A percentile compares a stretch with the other conserved stretches of the same genome.
Conservation (phyloP, 2,888 invertebrate species). For the Lamellibrachia satsuma region DNA sequence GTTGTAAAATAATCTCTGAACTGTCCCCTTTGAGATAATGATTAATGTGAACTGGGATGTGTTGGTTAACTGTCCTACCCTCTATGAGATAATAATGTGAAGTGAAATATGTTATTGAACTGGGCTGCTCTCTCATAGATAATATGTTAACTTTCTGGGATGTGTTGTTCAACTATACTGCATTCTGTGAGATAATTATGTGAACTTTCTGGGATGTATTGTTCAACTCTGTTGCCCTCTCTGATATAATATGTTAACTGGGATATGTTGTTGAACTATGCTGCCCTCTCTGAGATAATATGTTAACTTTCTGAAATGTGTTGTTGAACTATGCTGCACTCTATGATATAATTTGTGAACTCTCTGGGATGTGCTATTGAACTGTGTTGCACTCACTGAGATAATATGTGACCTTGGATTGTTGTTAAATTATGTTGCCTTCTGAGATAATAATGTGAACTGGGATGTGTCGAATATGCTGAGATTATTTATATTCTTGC, state of each 20-base stretch:
- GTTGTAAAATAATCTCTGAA: too few relatives aligned
- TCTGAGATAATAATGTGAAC: not conserved
- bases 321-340: not conserved
- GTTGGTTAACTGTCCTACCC: too few relatives aligned
- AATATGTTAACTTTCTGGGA: not conserved
- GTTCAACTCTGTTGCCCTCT: not conserved
- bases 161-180: not conserved
- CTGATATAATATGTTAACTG: not conserved
- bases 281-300: too few relatives aligned
- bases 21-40: too few relatives aligned
- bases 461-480: not conserved
- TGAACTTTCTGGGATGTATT: too few relatives aligned
- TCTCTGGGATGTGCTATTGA: not conserved
- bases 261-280: not conserved
- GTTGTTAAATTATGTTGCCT: not conserved
- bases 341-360: not conserved
- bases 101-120: too few relatives aligned
- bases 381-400: not conserved
- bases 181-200: too few relatives aligned
- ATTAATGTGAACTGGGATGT: too few relatives aligned
- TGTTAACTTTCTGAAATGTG: too few relatives aligned
- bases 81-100: too few relatives aligned
- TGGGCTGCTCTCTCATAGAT: not conserved
- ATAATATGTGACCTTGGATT: not conserved
- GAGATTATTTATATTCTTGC: constrained; percentile 36